These are phyloP conservation scores for Heliconius ethilla DNA, from an alignment of 2,888 invertebrate genomes.

Conservation along the genomic window DNA sequence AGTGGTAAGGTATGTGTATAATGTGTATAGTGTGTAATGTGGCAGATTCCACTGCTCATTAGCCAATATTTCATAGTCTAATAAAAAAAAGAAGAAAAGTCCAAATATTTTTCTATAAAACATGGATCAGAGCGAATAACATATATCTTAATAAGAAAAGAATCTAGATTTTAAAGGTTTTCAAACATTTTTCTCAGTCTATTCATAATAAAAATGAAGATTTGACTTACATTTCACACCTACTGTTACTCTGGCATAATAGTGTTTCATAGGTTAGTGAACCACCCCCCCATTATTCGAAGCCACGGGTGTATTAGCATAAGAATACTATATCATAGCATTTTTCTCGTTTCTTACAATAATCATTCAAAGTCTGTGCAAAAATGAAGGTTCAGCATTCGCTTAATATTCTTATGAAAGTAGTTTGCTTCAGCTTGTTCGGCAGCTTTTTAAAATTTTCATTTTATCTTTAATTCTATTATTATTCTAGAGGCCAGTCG, in stretches of 20 bases:
- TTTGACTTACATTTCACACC: slow-evolving; percentile 1
- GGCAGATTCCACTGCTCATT: too few relatives aligned
- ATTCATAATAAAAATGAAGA: neutral
- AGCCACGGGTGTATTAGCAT: slow-evolving; percentile 46
- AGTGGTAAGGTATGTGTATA: too few relatives aligned
- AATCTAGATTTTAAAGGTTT: neutral
- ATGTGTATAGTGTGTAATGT: too few relatives aligned
- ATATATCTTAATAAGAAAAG: neutral
- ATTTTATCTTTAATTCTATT: neutral
- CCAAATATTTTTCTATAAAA: neutral
- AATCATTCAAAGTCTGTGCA: slow-evolving; percentile 44
- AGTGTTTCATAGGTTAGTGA: neutral
- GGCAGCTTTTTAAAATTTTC: slow-evolving; percentile 6
- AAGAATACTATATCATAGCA: slow-evolving; percentile 49
- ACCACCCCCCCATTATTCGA: slow-evolving; percentile 9
- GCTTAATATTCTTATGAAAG: slow-evolving; percentile 34
- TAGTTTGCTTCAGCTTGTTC: slow-evolving; percentile 29
- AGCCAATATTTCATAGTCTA: too few relatives aligned
- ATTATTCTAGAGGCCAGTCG: too few relatives aligned
- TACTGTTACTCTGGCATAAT: neutral
- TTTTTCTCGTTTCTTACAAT: slow-evolving; percentile 46
- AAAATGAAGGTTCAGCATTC: slow-evolving; percentile 37
- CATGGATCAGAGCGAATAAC: neutral
- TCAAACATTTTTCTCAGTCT: neutral
- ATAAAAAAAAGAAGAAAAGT: too few relatives aligned